Evolutionary conservation across 2,797 vertebrate species (phyloP).

Genomic region (Gallirallus australis): DNA sequence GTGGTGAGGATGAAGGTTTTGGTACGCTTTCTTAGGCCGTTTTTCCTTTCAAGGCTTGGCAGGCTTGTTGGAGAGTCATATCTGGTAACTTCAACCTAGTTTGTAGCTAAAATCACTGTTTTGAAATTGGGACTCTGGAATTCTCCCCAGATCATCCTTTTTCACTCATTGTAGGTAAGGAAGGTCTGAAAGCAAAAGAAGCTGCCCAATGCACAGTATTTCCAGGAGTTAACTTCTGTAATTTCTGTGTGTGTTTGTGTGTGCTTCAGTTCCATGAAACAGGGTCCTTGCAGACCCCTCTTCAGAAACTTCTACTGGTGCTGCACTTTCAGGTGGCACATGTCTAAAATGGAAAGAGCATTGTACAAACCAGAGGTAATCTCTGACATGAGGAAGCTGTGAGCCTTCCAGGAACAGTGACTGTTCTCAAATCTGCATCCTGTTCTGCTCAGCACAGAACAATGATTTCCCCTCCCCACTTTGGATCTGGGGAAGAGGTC

Average conservation of each 20-base stretch:
- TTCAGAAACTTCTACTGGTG: neutral
- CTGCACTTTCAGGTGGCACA: neutral
- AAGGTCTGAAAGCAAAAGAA: neutral
- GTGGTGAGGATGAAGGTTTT: neutral
- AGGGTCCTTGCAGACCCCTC: neutral
- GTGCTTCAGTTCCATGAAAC: neutral
- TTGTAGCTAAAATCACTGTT: neutral
- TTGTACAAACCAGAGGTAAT: neutral
- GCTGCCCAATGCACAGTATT: neutral
- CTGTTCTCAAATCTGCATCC: neutral
- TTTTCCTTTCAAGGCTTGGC: neutral
- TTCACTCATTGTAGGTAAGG: rapidly evolving
- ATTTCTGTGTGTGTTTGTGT: neutral
- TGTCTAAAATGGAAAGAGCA: neutral
- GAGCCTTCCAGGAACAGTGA: neutral
- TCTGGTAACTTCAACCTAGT: neutral
- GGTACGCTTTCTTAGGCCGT: neutral
- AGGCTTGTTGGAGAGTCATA: neutral
- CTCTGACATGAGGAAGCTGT: neutral
- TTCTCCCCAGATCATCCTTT: neutral
- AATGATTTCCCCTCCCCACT: neutral
- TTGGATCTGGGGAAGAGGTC: neutral
- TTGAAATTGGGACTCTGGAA: rapidly evolving
- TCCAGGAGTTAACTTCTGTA: neutral
- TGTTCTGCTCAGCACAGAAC: neutral